Base-by-base conservation (phyloP, 2,888 invertebrate genomes). In the Abrostola triplasia region DNA sequence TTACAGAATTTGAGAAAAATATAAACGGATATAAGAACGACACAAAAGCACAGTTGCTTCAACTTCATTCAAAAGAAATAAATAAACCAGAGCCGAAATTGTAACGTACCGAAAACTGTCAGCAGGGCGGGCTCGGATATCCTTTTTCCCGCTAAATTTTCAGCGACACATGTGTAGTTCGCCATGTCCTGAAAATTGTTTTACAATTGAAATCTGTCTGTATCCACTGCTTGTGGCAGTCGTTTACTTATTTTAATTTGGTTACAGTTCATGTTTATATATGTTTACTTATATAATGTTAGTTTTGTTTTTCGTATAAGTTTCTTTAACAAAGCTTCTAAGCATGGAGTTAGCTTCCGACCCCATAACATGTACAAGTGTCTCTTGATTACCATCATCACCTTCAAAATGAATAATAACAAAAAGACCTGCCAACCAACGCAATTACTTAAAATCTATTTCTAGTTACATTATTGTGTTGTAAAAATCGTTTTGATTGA, bases 91-190 rank as follows among this genome's bases (percentile, higher is more conserved):
- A 57, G 54, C 55, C 49, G 49, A 40, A 59, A 58, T 64, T 58
- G 51, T 6, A 78, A 93, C 97, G 96, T 95, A 99, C 99, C 98
- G 90, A 97, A 98, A 80, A 99, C 98, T 60, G 98, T 98, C 80
- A 99, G 96, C 68, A 97, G 95, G 2, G 98, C 98, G 0, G 98
- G 97, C 70, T 98, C 97, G 77, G 98, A 98, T 85, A 97, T 95
- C 72, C 98, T 95, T 85, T 97, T 97, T 36, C 97, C 98, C 11
- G 98, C 98, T 79, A 98, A 96, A 92, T 99, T 99, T 92, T 98
- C 98, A 6, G 98, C 99, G 49, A 98, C 98, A 90, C 99, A 99
- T 59, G 98, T 98, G 92, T 99, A 99, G 95, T 99, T 99, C 77
- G 98, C 99, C 93, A 97, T 97, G 93, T 99, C 98, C 92, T 96